Evolutionary conservation across 2,888 invertebrate species (phyloP), one percentile per base, ranked within the genome.

Genomic region (Macrophya annulata): DNA sequence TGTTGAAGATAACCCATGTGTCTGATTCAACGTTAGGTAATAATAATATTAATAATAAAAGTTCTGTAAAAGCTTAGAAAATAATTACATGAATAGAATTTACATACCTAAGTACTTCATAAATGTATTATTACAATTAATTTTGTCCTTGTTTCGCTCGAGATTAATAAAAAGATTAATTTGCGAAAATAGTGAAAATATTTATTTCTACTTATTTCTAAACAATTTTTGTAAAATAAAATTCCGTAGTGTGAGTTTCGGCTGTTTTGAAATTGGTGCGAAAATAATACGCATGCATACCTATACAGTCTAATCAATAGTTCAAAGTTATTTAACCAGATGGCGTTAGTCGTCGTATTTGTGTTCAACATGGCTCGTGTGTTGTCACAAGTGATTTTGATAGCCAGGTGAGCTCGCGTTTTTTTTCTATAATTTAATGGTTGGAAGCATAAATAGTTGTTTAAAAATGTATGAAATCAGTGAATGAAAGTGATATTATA

Each of bases 361-460:
- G 89, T 90, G 90, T 90, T 88, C 90, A 91, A 91, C 89, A 91
- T 91, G 91, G 91, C 91, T 91, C 88, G 86, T 87, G 87, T 90
- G 91, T 89, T 88, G 89, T 90, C 83, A 68, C 71, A 88, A 89
- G 89, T 88, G 86, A 87, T 85, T 86, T 89, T 88, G 88, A 87
- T 86, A 86, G 87, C 90, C 91, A 91, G 91, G 91, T 91, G 89
- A 91, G 89, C 85, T 81, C 65, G 62, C 62, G n/a, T 79, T 85
- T 86, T 85, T 86, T 89, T 87, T 86, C 87, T 86, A 37, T n/a
- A 85, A 40, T 86, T 85, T 86, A 81, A 62, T 25, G 15, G 51
- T 71, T 68, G 10, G 17, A 68, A 40, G 68, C 43, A 12, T 62
- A 17, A 55, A 48, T 83, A 31, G 65, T 83, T 37, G 59, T 62